Evolutionary conservation across 2,113 vertebrate species (phyloP).

Genomic region (Rhinopomastus cyanomelas): DNA sequence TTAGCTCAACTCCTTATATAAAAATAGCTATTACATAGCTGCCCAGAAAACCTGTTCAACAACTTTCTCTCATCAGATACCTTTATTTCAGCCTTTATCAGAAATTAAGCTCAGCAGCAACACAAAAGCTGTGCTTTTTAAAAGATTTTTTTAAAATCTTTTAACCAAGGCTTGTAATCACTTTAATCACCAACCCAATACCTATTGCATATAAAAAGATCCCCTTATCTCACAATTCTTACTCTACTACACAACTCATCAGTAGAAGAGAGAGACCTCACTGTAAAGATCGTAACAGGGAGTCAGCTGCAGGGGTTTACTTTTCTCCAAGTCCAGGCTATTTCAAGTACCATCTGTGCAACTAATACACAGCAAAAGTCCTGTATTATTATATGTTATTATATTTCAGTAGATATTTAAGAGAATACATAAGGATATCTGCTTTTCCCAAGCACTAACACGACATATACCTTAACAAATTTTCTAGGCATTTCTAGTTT

Average conservation of each 20-base stretch:
- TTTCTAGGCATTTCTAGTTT: neutral
- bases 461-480: neutral
- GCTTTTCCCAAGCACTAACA: neutral
- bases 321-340: neutral
- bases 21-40: constrained; percentile 55
- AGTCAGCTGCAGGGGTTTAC: neutral
- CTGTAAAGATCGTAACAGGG: neutral
- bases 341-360: neutral
- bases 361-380: neutral
- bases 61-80: neutral
- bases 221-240: neutral
- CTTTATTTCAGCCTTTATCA: neutral
- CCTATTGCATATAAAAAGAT: neutral
- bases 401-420: neutral
- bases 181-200: neutral
- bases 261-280: neutral
- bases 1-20: constrained; percentile 35
- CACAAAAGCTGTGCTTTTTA: neutral
- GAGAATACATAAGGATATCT: neutral
- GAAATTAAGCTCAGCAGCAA: neutral
- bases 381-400: accelerated
- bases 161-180: neutral
- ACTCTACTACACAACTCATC: neutral
- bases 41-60: constrained; percentile 34
- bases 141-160: neutral